Percentiles rank a stretch among this genome's conserved stretches.
phyloP scores from a whole-genome alignment of 2,888 invertebrate genomes.

The Trimorus sp. region DNA sequence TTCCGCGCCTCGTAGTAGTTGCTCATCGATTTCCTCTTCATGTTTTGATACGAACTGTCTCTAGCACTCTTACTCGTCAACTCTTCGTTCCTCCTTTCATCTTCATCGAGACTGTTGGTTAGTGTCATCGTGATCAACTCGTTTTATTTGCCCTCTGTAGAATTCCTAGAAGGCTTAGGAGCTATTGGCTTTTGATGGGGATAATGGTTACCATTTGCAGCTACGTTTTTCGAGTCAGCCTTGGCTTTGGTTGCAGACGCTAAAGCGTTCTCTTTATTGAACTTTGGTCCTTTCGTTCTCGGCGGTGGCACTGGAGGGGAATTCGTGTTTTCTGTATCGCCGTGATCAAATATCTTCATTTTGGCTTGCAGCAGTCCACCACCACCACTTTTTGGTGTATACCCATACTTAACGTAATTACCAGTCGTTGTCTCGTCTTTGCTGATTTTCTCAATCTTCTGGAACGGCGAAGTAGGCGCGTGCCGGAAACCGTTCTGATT shows the following conservation, averaged over 20 bases:
- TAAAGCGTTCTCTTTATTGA: conserved; percentile 52
- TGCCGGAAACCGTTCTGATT: conserved; percentile 74
- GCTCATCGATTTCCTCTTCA: conserved; percentile 57
- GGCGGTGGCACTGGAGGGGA: conserved; percentile 47
- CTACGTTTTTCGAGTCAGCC: conserved; percentile 30
- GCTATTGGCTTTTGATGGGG: conserved; percentile 75
- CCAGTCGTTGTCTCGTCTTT: conserved; percentile 46
- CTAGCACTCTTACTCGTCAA: conserved; percentile 26
- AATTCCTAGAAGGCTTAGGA: conserved; percentile 58
- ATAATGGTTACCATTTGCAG: conserved; percentile 70
- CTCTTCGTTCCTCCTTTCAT: conserved; percentile 42
- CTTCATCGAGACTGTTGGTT: conserved; percentile 34
- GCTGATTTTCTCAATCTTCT: conserved; percentile 73
- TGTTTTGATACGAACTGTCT: conserved; percentile 45
- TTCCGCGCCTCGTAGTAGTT: conserved; percentile 56
- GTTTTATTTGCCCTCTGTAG: conserved; percentile 53
- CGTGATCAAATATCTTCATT: conserved; percentile 74
- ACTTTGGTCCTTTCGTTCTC: conserved; percentile 60
- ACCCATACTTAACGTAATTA: conserved; percentile 69
- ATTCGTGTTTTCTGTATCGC: conserved; percentile 23
- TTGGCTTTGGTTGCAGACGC: conserved; percentile 9
- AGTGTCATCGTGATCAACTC: conserved; percentile 50
- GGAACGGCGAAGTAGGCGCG: conserved; percentile 78
- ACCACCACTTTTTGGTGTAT: conserved; percentile 68
- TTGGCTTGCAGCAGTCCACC: conserved; percentile 72